Evolutionary conservation across 2,797 vertebrate species (phyloP).

Genomic region (Liasis olivaceus): DNA sequence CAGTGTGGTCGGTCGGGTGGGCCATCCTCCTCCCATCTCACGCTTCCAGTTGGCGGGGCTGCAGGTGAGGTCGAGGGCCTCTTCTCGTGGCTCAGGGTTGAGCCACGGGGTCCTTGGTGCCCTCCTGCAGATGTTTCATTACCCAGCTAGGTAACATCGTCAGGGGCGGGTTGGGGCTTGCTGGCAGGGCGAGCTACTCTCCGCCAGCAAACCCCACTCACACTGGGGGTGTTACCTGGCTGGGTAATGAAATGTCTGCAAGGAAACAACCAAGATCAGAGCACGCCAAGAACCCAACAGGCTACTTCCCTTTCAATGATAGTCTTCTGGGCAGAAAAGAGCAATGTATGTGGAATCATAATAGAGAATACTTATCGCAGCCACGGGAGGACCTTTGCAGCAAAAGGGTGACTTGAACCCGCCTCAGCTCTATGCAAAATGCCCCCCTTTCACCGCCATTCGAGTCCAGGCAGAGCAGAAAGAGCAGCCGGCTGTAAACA

Average conservation of each 20-base stretch:
- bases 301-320: fast-evolving
- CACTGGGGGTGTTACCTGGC: background rate
- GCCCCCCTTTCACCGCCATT: no score
- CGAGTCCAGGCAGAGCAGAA: no score
- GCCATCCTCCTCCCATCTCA: no score
- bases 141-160: background rate
- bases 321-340: background rate
- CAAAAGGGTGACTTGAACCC: no score
- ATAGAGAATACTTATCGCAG: no score
- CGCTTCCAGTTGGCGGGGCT: no score
- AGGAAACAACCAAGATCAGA: background rate
- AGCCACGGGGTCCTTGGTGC: background rate
- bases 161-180: background rate
- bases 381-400: no score
- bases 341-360: no score
- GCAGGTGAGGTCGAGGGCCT: background rate
- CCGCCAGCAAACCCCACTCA: background rate
- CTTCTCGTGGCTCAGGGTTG: background rate
- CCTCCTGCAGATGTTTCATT: background rate
- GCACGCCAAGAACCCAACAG: background rate
- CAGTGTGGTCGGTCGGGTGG: background rate
- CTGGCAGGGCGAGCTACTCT: background rate
- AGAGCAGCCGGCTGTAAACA: no score
- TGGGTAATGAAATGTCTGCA: background rate
- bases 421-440: no score